Conservation (phyloP, 2,113 vertebrate species). For the Anhinga anhinga region DNA sequence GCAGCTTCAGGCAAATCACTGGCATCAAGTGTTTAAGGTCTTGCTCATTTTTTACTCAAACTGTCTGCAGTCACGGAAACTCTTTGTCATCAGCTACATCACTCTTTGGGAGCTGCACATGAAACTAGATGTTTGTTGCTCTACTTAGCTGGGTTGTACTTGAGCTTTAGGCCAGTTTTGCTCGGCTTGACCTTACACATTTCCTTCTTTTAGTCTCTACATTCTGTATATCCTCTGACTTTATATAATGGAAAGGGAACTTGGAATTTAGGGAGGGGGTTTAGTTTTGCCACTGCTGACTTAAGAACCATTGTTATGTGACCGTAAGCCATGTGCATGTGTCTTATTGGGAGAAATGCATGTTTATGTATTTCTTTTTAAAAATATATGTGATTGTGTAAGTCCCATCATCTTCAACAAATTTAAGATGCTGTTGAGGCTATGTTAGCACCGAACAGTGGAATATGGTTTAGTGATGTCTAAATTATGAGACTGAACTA, state of each 20-base stretch:
- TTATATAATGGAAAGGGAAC: background rate
- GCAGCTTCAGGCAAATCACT: background rate
- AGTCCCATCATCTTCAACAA: background rate
- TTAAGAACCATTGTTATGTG: background rate
- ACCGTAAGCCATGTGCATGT: background rate
- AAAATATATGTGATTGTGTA: background rate
- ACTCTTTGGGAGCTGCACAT: background rate
- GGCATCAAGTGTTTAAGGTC: background rate
- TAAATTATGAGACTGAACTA: background rate
- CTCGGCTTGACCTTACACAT: background rate
- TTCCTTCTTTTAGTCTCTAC: background rate
- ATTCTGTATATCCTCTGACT: background rate
- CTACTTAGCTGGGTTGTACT: background rate
- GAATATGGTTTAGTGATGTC: background rate
- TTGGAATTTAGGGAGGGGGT: background rate
- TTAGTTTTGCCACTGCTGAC: background rate
- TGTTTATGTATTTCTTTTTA: background rate
- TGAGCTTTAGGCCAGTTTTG: background rate
- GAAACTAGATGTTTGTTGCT: background rate
- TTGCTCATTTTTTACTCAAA: background rate
- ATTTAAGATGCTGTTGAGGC: background rate
- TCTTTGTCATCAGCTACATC: background rate
- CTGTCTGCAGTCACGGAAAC: background rate
- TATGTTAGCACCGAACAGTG: background rate
- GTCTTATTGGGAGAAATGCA: background rate